phyloP scores from a whole-genome alignment of 2,888 invertebrate genomes.

The Chirona hameri region DNA sequence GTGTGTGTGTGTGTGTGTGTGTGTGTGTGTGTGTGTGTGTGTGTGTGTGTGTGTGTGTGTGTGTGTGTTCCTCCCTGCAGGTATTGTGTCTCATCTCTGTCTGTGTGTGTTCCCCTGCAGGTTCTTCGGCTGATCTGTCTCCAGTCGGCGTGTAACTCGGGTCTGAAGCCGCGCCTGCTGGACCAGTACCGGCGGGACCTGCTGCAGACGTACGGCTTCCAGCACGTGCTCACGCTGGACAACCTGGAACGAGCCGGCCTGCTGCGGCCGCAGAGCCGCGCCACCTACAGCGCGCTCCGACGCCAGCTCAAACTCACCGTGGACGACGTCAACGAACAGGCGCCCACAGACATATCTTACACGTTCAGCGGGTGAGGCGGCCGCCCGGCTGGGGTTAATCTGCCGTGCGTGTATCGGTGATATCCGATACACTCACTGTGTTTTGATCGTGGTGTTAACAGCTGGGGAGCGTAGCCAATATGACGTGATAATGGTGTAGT shows the following conservation, averaged over 20 bases:
- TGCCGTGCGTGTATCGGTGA: too few species aligned
- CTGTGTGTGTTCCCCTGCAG: conserved; percentile 42
- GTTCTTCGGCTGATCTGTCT: conserved; percentile 84
- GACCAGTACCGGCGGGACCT: conserved; percentile 70
- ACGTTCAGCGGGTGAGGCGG: too few species aligned
- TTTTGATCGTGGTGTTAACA: too few species aligned
- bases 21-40: too few species aligned
- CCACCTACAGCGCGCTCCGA: conserved; percentile 47
- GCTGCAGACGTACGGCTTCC: conserved; percentile 80
- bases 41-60: too few species aligned
- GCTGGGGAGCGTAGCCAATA: too few species aligned
- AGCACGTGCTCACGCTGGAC: conserved; percentile 72
- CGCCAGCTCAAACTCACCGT: conserved; percentile 63
- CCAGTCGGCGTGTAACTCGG: conserved; percentile 88
- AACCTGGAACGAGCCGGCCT: conserved; percentile 85
- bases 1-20: too few species aligned
- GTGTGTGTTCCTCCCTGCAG: too few species aligned
- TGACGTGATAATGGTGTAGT: too few species aligned
- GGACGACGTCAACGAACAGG: conserved; percentile 79
- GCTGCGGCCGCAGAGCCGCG: conserved; percentile 63
- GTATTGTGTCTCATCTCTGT: too few species aligned
- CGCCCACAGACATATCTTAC: conserved; percentile 68
- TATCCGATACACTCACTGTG: too few species aligned
- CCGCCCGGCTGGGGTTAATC: too few species aligned
- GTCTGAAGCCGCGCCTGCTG: conserved; percentile 82